Conservation (phyloP, 2,113 vertebrate genomes). For the Oryzias curvinotus region DNA sequence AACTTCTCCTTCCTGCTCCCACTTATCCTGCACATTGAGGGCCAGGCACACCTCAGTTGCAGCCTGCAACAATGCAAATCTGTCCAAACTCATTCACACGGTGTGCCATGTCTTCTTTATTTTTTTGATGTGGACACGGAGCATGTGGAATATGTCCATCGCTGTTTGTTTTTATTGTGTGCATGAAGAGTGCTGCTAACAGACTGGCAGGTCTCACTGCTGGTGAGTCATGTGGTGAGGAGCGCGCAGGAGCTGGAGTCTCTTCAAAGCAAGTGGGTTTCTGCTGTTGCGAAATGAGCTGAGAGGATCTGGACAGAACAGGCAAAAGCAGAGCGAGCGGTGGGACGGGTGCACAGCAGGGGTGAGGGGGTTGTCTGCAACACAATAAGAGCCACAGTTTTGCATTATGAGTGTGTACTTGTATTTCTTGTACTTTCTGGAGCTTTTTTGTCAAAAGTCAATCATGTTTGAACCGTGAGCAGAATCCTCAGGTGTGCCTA, state of each 20-base stretch:
- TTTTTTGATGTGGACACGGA: slow-evolving; percentile 11
- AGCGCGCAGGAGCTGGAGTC: slow-evolving; percentile 39
- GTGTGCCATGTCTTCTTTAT: slow-evolving; percentile 6
- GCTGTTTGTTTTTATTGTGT: slow-evolving; percentile 19
- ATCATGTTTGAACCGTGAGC: slow-evolving; percentile 8
- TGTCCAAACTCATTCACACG: slow-evolving; percentile 9
- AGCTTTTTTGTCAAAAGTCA: background rate
- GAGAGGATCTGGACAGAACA: slow-evolving; percentile 50
- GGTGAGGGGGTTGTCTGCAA: slow-evolving; percentile 10
- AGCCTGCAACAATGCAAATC: slow-evolving; percentile 2
- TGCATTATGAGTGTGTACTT: background rate
- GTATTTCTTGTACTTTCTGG: background rate
- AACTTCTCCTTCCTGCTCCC: slow-evolving; percentile 4
- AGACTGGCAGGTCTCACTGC: slow-evolving; percentile 54
- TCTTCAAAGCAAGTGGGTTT: slow-evolving; percentile 58
- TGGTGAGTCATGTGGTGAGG: slow-evolving; percentile 43
- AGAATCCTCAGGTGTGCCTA: background rate
- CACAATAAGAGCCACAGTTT: slow-evolving; percentile 8
- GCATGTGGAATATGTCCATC: slow-evolving; percentile 14
- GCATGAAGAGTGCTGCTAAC: slow-evolving; percentile 12
- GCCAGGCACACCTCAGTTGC: too few relatives aligned
- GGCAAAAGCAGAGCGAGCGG: slow-evolving; percentile 39
- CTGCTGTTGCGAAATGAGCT: slow-evolving; percentile 54
- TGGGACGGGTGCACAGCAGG: slow-evolving; percentile 31
- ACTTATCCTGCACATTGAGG: too few relatives aligned